These are phyloP conservation scores for Setipinna tenuifilis DNA, from an alignment of 2,797 vertebrate species.

Conservation along the genomic window DNA sequence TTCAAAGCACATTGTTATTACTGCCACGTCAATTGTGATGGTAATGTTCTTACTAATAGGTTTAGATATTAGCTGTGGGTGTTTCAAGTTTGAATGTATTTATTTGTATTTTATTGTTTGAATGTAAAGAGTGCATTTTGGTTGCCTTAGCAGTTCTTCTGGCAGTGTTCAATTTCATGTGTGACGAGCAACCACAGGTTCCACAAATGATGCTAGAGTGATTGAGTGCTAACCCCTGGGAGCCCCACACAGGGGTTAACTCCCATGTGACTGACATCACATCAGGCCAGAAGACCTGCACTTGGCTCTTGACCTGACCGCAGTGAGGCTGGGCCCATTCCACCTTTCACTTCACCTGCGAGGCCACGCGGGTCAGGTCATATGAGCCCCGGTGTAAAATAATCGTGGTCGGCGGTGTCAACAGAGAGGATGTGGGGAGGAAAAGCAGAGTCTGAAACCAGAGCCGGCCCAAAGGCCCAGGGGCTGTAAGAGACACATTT, in stretches of 20 bases:
- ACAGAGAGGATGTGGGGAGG: constrained; percentile 38
- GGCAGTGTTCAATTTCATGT: not conserved
- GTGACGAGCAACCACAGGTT: not conserved
- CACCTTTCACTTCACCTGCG: constrained; percentile 30
- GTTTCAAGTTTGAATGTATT: too few species aligned
- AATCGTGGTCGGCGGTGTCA: constrained; percentile 40
- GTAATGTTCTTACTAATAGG: not conserved
- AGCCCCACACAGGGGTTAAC: not conserved
- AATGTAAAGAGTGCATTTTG: not conserved
- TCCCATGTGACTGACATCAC: not conserved
- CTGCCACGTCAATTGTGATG: not conserved
- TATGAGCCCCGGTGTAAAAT: constrained; percentile 37
- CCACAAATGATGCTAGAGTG: not conserved
- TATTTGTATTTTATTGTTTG: not conserved
- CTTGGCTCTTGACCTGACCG: not conserved
- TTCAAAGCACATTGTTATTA: not conserved
- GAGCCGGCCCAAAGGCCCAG: constrained; percentile 13
- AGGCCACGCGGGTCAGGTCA: constrained; percentile 30
- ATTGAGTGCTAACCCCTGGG: not conserved
- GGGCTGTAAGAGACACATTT: constrained; percentile 45
- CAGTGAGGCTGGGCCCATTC: not conserved
- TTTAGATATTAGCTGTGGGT: not conserved
- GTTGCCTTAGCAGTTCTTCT: not conserved
- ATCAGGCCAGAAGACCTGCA: not conserved
- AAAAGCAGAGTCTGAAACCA: constrained; percentile 36